Conservation (phyloP, 53 echinoderm and acorn worm genomes). For the Mesocentrotus franciscanus region DNA sequence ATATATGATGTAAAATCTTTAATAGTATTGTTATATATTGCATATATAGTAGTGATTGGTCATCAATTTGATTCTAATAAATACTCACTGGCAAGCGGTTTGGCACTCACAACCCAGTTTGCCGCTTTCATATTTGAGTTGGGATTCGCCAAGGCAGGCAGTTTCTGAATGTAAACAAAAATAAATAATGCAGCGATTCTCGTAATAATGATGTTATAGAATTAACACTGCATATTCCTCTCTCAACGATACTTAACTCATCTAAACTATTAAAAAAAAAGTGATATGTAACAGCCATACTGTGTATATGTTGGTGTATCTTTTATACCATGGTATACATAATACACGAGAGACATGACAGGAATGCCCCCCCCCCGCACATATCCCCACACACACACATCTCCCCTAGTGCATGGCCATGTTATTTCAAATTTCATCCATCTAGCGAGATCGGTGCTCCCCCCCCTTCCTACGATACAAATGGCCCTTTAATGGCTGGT, state of each 20-base stretch:
- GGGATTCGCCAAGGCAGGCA: neutral
- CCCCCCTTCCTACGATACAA: too few relatives aligned
- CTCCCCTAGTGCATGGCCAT: neutral
- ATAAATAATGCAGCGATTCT: neutral
- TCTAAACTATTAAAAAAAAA: neutral
- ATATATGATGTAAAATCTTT: neutral
- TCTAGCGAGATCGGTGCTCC: neutral
- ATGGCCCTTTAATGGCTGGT: too few relatives aligned
- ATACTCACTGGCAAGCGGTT: constrained; percentile 68
- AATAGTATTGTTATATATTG: too few relatives aligned
- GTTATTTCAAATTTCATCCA: neutral
- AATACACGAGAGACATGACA: neutral
- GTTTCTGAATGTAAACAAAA: constrained; percentile 47
- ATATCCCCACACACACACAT: too few relatives aligned
- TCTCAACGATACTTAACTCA: neutral
- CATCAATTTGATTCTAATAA: neutral
- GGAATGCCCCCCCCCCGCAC: neutral
- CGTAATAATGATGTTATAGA: neutral
- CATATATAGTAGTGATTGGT: neutral
- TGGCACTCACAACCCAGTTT: constrained; percentile 53
- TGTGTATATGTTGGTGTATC: neutral
- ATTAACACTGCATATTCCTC: neutral
- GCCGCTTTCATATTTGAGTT: constrained; percentile 3
- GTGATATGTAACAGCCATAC: neutral
- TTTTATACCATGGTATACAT: neutral